Percentiles rank a stretch among this genome's conserved stretches.
phyloP scores from a whole-genome alignment of 2,113 vertebrate species.

The Xiphophorus maculatus region DNA sequence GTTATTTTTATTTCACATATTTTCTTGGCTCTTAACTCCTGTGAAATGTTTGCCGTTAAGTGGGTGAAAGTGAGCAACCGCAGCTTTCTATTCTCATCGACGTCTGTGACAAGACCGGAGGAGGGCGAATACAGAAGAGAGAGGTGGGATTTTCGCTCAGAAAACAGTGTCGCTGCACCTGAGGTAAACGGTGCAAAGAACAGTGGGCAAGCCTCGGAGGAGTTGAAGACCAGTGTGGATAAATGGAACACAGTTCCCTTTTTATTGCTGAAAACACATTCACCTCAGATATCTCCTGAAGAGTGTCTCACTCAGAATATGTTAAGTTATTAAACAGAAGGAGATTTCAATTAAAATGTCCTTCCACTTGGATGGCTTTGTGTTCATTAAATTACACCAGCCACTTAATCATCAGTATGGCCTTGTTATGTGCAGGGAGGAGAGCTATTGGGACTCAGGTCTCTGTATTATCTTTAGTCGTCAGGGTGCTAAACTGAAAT shows the following conservation, averaged over 20 bases:
- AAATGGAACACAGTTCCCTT: constrained; percentile 28
- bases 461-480: constrained; percentile 86
- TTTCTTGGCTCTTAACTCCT: background rate
- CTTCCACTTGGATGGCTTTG: constrained; percentile 89
- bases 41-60: constrained; percentile 11
- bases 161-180: background rate
- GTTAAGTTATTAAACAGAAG: constrained; percentile 92
- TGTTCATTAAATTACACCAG: constrained; percentile 92
- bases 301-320: constrained; percentile 69
- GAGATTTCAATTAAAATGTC: constrained; percentile 95
- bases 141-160: background rate
- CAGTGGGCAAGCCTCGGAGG: background rate
- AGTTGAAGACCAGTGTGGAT: constrained; percentile 8
- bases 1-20: constrained; percentile 2
- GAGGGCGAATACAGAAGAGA: constrained; percentile 7
- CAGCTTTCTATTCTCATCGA: constrained; percentile 8
- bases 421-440: constrained; percentile 83
- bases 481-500: constrained; percentile 67
- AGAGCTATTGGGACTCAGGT: constrained; percentile 85
- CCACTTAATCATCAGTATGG: constrained; percentile 90
- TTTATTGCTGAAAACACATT: constrained; percentile 80
- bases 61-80: constrained; percentile 17
- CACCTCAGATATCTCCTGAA: constrained; percentile 77
- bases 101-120: background rate
- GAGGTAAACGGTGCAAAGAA: background rate